phyloP scores from a whole-genome alignment of 2,797 vertebrate species.

The Sternarchorhynchus goeldii region DNA sequence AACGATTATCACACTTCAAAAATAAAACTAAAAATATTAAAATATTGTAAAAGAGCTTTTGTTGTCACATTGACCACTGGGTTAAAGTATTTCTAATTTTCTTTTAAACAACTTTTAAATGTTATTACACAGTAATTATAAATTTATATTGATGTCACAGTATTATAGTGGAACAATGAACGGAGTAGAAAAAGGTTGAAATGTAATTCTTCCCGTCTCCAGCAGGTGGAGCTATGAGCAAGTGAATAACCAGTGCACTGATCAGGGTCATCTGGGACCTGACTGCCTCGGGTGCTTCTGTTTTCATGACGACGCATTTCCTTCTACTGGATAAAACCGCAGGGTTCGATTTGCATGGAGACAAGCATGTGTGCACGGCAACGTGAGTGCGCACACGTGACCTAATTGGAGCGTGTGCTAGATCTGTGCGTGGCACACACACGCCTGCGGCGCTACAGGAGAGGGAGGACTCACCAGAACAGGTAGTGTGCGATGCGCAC shows the following conservation, averaged over 20 bases:
- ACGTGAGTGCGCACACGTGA: neutral
- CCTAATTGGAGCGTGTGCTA: neutral
- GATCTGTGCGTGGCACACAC: neutral
- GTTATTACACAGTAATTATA: too few relatives aligned
- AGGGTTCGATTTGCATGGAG: neutral
- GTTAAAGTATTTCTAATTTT: neutral
- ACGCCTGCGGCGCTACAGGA: neutral
- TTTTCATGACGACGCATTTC: neutral
- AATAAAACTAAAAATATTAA: too few relatives aligned
- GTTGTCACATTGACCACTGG: too few relatives aligned
- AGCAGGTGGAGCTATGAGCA: slow-evolving; percentile 51
- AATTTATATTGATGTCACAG: too few relatives aligned
- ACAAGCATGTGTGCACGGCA: neutral
- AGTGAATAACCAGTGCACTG: neutral
- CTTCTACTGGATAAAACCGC: neutral
- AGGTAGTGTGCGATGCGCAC: slow-evolving; percentile 91
- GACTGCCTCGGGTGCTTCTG: too few relatives aligned
- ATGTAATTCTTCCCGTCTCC: slow-evolving; percentile 18
- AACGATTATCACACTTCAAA: too few relatives aligned
- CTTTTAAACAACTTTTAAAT: neutral
- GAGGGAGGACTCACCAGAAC: slow-evolving; percentile 82
- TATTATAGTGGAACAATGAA: neutral
- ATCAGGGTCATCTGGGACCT: too few relatives aligned
- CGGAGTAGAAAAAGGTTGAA: too few relatives aligned
- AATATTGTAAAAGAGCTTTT: too few relatives aligned